A percentile compares a stretch with the other conserved stretches of the same genome.
Conservation (phyloP, 2,888 invertebrate species). For the Phyto melanocephala region DNA sequence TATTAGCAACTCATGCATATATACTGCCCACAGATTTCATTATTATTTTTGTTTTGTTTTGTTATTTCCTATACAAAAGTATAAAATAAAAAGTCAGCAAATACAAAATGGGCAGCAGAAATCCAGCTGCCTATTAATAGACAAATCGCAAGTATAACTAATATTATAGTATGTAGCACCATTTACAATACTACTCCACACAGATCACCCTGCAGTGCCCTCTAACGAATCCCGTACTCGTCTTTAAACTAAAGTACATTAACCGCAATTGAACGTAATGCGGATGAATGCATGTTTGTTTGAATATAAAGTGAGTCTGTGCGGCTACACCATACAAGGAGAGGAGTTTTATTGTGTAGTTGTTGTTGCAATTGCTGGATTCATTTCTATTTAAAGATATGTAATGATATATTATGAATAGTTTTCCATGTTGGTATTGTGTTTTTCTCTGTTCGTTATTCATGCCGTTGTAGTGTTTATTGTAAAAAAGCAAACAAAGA, state of each 20-base stretch:
- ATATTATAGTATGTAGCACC: not conserved
- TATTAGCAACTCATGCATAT: conserved; percentile 6
- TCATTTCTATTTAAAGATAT: conserved; percentile 50
- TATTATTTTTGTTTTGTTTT: conserved; percentile 25
- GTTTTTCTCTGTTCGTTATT: conserved; percentile 1
- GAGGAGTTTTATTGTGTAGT: conserved; percentile 16
- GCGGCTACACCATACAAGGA: conserved; percentile 6
- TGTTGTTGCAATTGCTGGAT: not conserved
- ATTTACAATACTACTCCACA: not conserved
- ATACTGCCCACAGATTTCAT: conserved; percentile 47
- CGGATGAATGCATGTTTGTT: not conserved
- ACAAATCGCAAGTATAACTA: conserved; percentile 35
- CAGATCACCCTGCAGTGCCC: conserved; percentile 15
- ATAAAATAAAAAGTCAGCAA: not conserved
- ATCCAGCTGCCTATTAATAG: conserved; percentile 60
- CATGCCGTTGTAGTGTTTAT: not conserved
- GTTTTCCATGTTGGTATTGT: conserved; percentile 28
- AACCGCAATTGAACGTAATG: conserved; percentile 54
- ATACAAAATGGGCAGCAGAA: conserved; percentile 29
- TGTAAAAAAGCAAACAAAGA: conserved; percentile 26
- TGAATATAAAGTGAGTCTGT: not conserved
- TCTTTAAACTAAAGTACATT: conserved; percentile 48
- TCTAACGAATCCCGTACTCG: conserved; percentile 5
- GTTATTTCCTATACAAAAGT: conserved; percentile 34
- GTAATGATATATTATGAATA: conserved; percentile 60